Evolutionary conservation across 2,888 invertebrate genomes (phyloP).

Genomic region (Amblyjoppa fuscipennis): DNA sequence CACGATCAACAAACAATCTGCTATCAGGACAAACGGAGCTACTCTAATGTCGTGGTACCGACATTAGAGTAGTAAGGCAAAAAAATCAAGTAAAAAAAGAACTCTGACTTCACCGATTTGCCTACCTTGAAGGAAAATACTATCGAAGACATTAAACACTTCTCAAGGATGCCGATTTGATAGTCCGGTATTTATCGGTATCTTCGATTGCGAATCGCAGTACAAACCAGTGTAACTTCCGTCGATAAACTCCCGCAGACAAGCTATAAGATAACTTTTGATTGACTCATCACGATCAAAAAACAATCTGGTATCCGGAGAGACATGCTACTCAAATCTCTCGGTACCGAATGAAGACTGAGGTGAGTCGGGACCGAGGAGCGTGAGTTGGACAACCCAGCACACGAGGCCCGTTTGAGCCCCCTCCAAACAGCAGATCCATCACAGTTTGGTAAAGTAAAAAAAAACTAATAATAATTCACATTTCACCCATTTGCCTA

Average conservation of each 20-base stretch:
- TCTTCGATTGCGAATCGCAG: no score
- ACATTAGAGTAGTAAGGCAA: background rate
- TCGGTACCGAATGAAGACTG: constrained; percentile 65
- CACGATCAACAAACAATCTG: constrained; percentile 39
- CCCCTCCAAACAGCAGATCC: constrained; percentile 49
- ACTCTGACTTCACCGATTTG: no score
- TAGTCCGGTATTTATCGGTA: background rate
- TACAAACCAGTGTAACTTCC: no score
- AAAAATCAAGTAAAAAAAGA: no score
- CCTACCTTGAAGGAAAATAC: no score
- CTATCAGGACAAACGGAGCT: constrained; percentile 33
- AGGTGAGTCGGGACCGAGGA: constrained; percentile 57
- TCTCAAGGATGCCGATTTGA: background rate
- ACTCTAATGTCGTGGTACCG: constrained; percentile 62
- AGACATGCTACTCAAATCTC: constrained; percentile 55
- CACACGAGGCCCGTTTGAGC: constrained; percentile 39
- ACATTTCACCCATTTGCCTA: no score
- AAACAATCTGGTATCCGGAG: constrained; percentile 23
- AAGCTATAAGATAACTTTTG: background rate
- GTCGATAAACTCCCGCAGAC: no score
- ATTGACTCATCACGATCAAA: constrained; percentile 33
- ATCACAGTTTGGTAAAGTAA: background rate
- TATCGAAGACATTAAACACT: no score
- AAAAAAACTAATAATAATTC: no score
- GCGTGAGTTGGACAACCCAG: constrained; percentile 44